Evolutionary conservation across 2,888 invertebrate genomes (phyloP).

Genomic region (Operophtera brumata): DNA sequence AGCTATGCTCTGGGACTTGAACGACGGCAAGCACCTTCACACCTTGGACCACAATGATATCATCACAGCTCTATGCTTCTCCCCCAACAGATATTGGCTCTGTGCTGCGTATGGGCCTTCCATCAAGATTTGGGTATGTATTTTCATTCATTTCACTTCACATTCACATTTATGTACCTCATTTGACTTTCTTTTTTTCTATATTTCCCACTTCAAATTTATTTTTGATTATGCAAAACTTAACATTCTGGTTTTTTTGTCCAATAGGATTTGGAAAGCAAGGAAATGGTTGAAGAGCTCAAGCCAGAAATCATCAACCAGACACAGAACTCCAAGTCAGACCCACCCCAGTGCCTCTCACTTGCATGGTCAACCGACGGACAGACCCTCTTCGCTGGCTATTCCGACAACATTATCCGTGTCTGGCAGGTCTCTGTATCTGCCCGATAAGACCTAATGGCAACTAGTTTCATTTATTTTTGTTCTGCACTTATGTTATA

Average conservation of each 20-base stretch:
- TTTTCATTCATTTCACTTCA: no score
- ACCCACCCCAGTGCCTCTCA: slow-evolving; percentile 97
- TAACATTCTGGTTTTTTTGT: slow-evolving; percentile 24
- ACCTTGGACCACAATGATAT: slow-evolving; percentile 99
- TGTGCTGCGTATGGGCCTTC: slow-evolving; percentile 99
- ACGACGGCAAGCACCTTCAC: slow-evolving; percentile 99
- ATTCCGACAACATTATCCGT: slow-evolving; percentile 98
- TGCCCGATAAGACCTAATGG: slow-evolving; percentile 82
- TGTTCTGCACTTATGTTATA: slow-evolving; percentile 50
- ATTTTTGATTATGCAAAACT: background rate
- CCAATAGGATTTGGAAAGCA: slow-evolving; percentile 96
- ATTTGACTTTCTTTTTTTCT: no score
- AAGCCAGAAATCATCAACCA: slow-evolving; percentile 94
- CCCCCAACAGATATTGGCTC: slow-evolving; percentile 99
- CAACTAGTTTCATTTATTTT: slow-evolving; percentile 73
- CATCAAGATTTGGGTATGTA: slow-evolving; percentile 97
- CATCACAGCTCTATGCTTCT: slow-evolving; percentile 99
- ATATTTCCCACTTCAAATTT: no score
- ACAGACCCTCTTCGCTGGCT: slow-evolving; percentile 99
- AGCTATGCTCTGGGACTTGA: slow-evolving; percentile 99
- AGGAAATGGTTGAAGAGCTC: slow-evolving; percentile 99
- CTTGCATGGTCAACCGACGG: slow-evolving; percentile 99
- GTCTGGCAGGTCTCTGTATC: slow-evolving; percentile 99
- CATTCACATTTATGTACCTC: no score
- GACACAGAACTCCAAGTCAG: slow-evolving; percentile 87